Evolutionary conservation across 2,888 invertebrate genomes (phyloP).

Genomic region (Eristalis arbustorum): DNA sequence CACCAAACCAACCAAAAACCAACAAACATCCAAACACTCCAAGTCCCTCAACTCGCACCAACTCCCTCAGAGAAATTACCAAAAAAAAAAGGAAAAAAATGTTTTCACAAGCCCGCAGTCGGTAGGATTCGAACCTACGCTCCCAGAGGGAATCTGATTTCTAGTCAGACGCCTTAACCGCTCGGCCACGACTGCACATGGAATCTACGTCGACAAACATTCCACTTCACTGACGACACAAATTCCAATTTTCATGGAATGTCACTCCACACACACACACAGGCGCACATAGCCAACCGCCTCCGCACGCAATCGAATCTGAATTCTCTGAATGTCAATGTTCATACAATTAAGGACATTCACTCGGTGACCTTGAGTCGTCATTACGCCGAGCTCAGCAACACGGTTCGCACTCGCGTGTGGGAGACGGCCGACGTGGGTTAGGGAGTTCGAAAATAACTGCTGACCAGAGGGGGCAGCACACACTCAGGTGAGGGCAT

Average conservation of each 20-base stretch:
- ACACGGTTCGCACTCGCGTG: neutral
- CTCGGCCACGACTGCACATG: conserved; percentile 67
- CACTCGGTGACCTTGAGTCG: conserved; percentile 37
- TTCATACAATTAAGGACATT: conserved; percentile 3
- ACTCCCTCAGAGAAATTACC: neutral
- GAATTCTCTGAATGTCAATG: neutral
- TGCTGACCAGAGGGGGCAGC: neutral
- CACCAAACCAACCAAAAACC: no score
- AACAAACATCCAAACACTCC: no score
- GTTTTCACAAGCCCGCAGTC: conserved; percentile 41
- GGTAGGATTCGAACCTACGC: conserved; percentile 71
- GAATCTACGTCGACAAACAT: neutral
- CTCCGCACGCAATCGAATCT: neutral
- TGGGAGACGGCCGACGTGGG: no score
- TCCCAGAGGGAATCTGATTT: conserved; percentile 71
- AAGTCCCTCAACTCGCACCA: no score
- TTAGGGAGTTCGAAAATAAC: neutral
- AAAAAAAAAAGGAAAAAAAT: conserved; percentile 2
- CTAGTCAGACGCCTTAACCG: conserved; percentile 71
- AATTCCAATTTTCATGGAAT: neutral
- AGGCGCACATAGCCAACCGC: neutral
- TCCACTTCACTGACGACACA: neutral
- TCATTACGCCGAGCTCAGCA: neutral
- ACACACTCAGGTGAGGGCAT: neutral
- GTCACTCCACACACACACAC: neutral